Evolutionary conservation across 2,113 vertebrate species (phyloP), one percentile per base, ranked within the genome.

Genomic region (Morphnarchus princeps): DNA sequence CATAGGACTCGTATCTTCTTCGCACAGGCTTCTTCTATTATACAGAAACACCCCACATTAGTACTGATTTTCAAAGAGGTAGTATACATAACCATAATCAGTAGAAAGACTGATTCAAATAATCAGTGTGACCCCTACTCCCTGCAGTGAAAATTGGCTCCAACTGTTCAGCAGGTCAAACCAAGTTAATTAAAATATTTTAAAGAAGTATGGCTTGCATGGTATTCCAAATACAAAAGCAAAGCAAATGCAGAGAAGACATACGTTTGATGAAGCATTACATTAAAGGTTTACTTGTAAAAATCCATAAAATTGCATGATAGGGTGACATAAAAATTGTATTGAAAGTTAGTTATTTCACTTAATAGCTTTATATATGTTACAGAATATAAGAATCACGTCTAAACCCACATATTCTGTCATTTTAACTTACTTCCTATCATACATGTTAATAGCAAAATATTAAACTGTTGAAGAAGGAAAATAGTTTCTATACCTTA

Each of bases 1-100:
- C 97, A 9, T 99, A 99, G 3, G 98, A 99, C 47, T 99, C 99
- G 0, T 99, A 99, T 93, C 99, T 98, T 90, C 99, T 98, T 88
- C 99, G 98, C 15, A 99, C 99, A 4, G 99, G 99, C 95, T 99
- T 99, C 98, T 99, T 99, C 99, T 99, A 47, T 92, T 10, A 69
- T n/a, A 70, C 66, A 96, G 52, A 96, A 83, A 97, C 78, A 85
- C 1, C 15, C 20, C 18, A 38, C 7, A 4, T 97, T 38, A 97
- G 72, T 15, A 79, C 9, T 11, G 12, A 5, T 10, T 54, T 20
- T 67, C 50, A 42, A 32, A 65, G 12, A 16, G 4, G 3, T 0
- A 16, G 10, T 1, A 6, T 2, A 67, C 32, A 47, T 0, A 74
- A 10, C 45, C 54, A 9, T 0, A 2, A 38, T 2, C 58, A 55